Conservation (phyloP, 2,888 invertebrate genomes). For the Meteorus colon region DNA sequence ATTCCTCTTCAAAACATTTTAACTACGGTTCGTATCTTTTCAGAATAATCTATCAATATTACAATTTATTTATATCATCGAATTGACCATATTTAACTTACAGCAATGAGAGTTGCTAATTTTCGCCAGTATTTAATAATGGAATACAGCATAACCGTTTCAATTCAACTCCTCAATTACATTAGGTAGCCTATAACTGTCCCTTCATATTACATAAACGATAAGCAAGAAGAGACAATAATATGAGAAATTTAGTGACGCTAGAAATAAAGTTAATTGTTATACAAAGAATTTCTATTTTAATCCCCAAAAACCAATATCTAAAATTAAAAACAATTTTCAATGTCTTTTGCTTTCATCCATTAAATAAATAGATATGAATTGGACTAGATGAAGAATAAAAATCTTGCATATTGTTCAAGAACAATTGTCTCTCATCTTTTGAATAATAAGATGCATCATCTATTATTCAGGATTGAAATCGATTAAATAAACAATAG, state of each 20-base stretch:
- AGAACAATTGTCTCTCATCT: constrained; percentile 21
- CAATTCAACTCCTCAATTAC: neutral
- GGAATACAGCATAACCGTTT: neutral
- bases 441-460: constrained; percentile 18
- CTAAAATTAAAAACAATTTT: neutral
- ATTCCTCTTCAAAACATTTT: neutral
- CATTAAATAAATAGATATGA: neutral
- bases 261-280: neutral
- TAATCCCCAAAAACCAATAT: neutral
- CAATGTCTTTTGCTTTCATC: neutral
- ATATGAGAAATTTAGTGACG: neutral
- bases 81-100: neutral
- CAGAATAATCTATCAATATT: neutral
- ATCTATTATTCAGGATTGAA: constrained; percentile 32
- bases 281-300: neutral
- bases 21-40: too few species aligned
- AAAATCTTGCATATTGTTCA: neutral
- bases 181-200: neutral
- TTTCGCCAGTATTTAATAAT: neutral
- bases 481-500: constrained; percentile 32
- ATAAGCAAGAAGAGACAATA: neutral
- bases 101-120: neutral
- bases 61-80: neutral
- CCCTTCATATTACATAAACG: neutral
- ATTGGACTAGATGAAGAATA: neutral